Percentiles rank a stretch among this genome's conserved stretches.
phyloP scores from a whole-genome alignment of 2,113 vertebrate species.

The Semicossyphus pulcher region DNA sequence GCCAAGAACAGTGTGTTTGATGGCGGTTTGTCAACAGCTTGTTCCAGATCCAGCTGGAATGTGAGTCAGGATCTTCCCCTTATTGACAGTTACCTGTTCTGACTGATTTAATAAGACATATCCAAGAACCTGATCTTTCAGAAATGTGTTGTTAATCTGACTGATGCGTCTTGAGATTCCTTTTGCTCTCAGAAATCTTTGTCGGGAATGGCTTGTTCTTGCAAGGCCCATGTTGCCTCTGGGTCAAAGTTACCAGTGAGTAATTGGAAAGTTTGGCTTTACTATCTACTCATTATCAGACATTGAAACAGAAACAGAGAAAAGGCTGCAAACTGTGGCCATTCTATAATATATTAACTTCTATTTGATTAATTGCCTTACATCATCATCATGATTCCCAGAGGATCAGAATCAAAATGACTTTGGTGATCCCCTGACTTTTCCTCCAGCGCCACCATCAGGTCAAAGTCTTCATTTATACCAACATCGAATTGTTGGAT shows the following conservation, averaged over 20 bases:
- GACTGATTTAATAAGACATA: background rate
- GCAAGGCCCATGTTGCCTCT: background rate
- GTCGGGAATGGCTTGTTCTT: background rate
- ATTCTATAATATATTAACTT: too few relatives aligned
- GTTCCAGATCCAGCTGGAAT: background rate
- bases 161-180: background rate
- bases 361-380: too few relatives aligned
- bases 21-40: background rate
- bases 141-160: background rate
- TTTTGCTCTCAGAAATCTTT: background rate
- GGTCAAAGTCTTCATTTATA: too few relatives aligned
- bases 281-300: background rate
- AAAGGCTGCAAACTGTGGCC: background rate
- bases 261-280: background rate
- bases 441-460: too few relatives aligned
- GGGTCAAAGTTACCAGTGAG: background rate
- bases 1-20: background rate
- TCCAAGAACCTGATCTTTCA: background rate
- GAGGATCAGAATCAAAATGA: too few relatives aligned
- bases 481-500: too few relatives aligned
- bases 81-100: slow-evolving; percentile 17
- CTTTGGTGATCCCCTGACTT: too few relatives aligned
- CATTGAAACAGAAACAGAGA: background rate
- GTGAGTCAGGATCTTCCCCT: background rate
- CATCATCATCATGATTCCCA: too few relatives aligned